A percentile compares a stretch with the other conserved stretches of the same genome.
Evolutionary conservation across 2,797 vertebrate genomes (phyloP).

Genomic region (Cottoperca gobio): DNA sequence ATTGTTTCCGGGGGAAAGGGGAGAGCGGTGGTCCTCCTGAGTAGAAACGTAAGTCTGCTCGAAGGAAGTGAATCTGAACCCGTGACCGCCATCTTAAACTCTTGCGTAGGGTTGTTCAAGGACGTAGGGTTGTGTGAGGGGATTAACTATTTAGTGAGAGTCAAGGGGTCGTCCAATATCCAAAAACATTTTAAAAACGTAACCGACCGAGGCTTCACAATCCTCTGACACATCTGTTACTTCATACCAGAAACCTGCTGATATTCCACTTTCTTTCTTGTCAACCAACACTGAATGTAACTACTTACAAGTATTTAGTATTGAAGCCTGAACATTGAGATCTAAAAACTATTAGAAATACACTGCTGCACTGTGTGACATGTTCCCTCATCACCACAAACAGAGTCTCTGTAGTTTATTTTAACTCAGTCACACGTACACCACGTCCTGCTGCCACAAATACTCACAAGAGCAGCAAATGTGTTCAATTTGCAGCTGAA

Average conservation of each 20-base stretch:
- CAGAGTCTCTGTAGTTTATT: too few species aligned
- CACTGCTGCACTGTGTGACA: too few species aligned
- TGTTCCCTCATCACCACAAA: too few species aligned
- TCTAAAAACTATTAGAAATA: too few species aligned
- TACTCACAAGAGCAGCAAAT: too few species aligned
- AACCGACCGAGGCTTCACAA: neutral
- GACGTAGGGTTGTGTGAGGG: neutral
- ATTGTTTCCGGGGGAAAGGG: conserved; percentile 63
- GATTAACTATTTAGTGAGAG: conserved; percentile 20
- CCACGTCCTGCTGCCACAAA: too few species aligned
- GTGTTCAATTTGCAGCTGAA: too few species aligned
- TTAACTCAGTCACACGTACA: too few species aligned
- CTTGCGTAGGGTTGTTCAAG: neutral
- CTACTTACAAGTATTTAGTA: too few species aligned
- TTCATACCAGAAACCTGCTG: neutral
- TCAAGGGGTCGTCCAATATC: conserved; percentile 1
- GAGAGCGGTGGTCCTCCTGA: conserved; percentile 13
- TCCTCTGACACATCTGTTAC: neutral
- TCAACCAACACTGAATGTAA: neutral
- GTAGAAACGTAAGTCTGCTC: conserved; percentile 11
- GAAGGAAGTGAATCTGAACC: conserved; percentile 46
- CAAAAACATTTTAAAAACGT: neutral
- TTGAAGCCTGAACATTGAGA: too few species aligned
- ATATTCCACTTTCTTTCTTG: neutral
- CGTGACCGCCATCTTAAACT: conserved; percentile 29